These are phyloP conservation scores for Hermodice carunculata DNA, from an alignment of 2,888 invertebrate genomes.

Conservation along the genomic window DNA sequence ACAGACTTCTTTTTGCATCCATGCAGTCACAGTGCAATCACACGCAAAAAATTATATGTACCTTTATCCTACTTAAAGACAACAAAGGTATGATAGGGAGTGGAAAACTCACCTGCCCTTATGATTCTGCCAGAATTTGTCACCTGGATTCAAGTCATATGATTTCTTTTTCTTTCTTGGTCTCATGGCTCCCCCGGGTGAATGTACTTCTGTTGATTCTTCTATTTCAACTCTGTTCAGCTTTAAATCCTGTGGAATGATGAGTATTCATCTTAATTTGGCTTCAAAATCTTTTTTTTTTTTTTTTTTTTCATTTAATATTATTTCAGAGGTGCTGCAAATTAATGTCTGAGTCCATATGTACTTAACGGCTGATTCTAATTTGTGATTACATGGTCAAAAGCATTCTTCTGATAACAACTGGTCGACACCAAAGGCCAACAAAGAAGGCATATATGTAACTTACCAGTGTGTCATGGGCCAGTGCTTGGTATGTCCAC, in stretches of 20 bases:
- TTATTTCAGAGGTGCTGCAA: no score
- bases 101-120: constrained; percentile 81
- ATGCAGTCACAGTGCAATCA: no score
- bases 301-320: no score
- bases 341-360: no score
- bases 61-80: no score
- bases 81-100: no score
- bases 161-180: constrained; percentile 77
- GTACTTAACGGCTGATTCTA: no score
- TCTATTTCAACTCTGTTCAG: constrained; percentile 86
- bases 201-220: constrained; percentile 72
- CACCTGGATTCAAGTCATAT: constrained; percentile 90
- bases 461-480: constrained; percentile 84
- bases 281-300: no score
- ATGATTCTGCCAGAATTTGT: constrained; percentile 93
- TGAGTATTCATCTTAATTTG: no score
- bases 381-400: no score
- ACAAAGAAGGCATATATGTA: neutral
- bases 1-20: no score
- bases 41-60: no score
- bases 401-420: neutral
- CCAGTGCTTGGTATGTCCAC: constrained; percentile 99
- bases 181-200: constrained; percentile 58
- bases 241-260: constrained; percentile 80
- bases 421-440: neutral